Base-by-base conservation (phyloP, 2,888 invertebrate genomes). In the Idaea aversata region DNA sequence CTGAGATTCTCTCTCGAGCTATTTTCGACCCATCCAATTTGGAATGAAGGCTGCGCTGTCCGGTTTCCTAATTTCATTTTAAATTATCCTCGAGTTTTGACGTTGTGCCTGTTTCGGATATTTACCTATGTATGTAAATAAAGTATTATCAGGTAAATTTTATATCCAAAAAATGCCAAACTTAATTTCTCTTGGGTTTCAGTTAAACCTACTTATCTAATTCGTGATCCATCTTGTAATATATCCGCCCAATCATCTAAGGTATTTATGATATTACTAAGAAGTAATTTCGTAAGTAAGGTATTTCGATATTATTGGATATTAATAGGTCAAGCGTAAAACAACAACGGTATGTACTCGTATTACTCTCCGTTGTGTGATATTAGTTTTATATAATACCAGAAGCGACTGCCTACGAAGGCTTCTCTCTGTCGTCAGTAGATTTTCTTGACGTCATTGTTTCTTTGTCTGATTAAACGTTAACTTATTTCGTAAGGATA, bases 381-480 rank as follows among this genome's bases (percentile, higher is more conserved):
- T 67, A 70, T 70, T 61, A 61, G 63, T 64, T 65, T 68, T 65
- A 57, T 65, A 57, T 63, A 65, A 61, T 67, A 47, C 47, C 47
- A 47, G 13, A 47, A 10, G 47, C 47, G 47, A 3, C 25, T 25
- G 25, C 25, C 25, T 25, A 25, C 25, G 25, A 70, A 59, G 66
- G 67, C 59, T 70, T 68, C 65, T 65, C 10, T 47, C 47, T 66
- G 65, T 62, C 67, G 66, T 65, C 63, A 10, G 13, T 47, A 47
- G 47, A 47, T 47, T 47, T 25, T 47, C 47, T 47, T 47, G 47
- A 47, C 47, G 47, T 47, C 47, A 47, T 47, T 7, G 47, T 47
- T 47, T 47, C 25, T 25, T 25, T 25, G 1, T 25, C 25, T 25
- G 25, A 25, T 3, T 25, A 3, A 25, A 25, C 25, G 25, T 25